Evolutionary conservation across 2,888 invertebrate genomes (phyloP).

Genomic region (Isotomurus palustris): DNA sequence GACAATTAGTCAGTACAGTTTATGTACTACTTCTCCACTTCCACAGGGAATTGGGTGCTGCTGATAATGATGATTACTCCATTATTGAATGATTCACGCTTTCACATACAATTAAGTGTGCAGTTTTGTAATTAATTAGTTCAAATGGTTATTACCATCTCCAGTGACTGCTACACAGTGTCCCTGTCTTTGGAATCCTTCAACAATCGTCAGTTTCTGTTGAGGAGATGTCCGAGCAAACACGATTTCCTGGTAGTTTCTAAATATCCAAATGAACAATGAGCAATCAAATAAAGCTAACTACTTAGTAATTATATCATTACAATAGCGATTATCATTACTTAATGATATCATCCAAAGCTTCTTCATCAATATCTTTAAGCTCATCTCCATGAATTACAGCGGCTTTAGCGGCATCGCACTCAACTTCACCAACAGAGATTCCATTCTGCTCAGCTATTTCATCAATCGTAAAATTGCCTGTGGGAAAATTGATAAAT

Average conservation of each 20-base stretch:
- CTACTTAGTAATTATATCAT: background rate
- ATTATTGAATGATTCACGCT: background rate
- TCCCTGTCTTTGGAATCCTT: constrained; percentile 73
- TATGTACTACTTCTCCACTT: no score
- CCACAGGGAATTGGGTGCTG: no score
- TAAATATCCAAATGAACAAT: constrained; percentile 33
- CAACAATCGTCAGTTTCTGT: constrained; percentile 61
- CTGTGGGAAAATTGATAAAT: constrained; percentile 20
- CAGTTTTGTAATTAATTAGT: no score
- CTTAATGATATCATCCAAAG: constrained; percentile 46
- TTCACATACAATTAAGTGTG: no score
- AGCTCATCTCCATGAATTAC: constrained; percentile 51
- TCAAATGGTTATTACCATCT: constrained; percentile 51
- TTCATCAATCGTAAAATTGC: constrained; percentile 52
- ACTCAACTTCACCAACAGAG: constrained; percentile 50
- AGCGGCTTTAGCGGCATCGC: constrained; percentile 48
- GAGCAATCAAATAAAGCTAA: no score
- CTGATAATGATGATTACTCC: background rate
- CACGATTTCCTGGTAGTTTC: constrained; percentile 53
- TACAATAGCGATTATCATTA: background rate
- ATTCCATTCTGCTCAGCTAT: constrained; percentile 52
- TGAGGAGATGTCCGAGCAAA: constrained; percentile 56
- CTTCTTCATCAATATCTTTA: constrained; percentile 48
- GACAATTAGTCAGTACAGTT: no score
- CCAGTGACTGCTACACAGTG: constrained; percentile 80